phyloP scores from a whole-genome alignment of 1,140 invertebrate species.

The Drosophila grimshawi region DNA sequence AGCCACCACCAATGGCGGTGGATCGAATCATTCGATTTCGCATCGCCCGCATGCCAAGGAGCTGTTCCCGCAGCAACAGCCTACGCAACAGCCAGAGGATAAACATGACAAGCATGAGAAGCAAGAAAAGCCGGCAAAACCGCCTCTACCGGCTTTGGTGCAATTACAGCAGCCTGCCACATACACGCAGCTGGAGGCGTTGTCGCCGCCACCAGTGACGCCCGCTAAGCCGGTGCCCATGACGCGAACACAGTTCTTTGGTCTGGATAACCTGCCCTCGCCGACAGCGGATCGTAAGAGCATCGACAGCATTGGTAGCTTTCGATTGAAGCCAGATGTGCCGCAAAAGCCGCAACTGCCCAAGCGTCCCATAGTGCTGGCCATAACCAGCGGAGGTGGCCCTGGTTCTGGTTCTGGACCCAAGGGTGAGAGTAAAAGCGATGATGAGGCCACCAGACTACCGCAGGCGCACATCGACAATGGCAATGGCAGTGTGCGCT shows the following conservation, averaged over 20 bases:
- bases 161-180: slow-evolving; percentile 56
- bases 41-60: slow-evolving; percentile 74
- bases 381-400: slow-evolving; percentile 15
- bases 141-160: slow-evolving; percentile 72
- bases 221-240: slow-evolving; percentile 80
- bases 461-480: slow-evolving; percentile 66
- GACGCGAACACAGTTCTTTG: slow-evolving; percentile 81
- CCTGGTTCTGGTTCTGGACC: not conserved
- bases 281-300: slow-evolving; percentile 80
- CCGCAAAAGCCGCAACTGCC: slow-evolving; percentile 78
- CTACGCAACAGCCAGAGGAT: slow-evolving; percentile 33
- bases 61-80: slow-evolving; percentile 70
- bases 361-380: slow-evolving; percentile 70
- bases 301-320: slow-evolving; percentile 70
- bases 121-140: slow-evolving; percentile 75
- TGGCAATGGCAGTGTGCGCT: slow-evolving; percentile 60
- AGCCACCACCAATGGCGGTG: slow-evolving; percentile 67
- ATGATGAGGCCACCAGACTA: slow-evolving; percentile 70
- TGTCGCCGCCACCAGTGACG: slow-evolving; percentile 59
- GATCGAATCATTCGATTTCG: slow-evolving; percentile 52
- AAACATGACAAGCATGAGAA: slow-evolving; percentile 39
- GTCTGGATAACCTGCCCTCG: slow-evolving; percentile 75
- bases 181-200: slow-evolving; percentile 57
- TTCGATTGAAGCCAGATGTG: slow-evolving; percentile 78
- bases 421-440: slow-evolving; percentile 62